Evolutionary conservation across 2,113 vertebrate species (phyloP).

Genomic region (Dipodomys ordii): DNA sequence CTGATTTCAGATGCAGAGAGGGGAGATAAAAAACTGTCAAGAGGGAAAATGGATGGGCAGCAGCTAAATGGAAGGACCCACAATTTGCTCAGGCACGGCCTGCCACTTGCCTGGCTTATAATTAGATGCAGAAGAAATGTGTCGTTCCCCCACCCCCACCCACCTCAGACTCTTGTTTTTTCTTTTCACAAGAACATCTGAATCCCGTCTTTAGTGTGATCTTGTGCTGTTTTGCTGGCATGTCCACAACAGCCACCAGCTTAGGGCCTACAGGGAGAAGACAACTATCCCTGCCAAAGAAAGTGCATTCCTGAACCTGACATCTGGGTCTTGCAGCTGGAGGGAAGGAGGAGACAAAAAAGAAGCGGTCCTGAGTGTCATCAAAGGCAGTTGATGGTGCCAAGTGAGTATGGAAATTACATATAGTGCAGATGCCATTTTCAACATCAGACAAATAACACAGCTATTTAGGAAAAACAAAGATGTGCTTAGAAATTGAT

Average conservation of each 20-base stretch:
- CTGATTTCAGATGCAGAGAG: constrained; percentile 67
- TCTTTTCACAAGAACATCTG: constrained; percentile 72
- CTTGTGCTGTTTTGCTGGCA: constrained; percentile 70
- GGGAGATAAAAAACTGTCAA: constrained; percentile 72
- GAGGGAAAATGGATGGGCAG: constrained; percentile 65
- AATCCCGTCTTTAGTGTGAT: constrained; percentile 68
- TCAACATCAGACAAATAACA: constrained; percentile 85
- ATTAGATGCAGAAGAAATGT: constrained; percentile 76
- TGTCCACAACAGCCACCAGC: constrained; percentile 79
- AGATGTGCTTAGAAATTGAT: constrained; percentile 87
- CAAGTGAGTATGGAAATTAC: constrained; percentile 88
- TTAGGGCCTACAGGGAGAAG: constrained; percentile 79
- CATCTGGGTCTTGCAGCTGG: constrained; percentile 90
- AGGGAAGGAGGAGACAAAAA: constrained; percentile 84
- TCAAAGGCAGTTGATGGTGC: constrained; percentile 87
- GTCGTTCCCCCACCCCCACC: constrained; percentile 42
- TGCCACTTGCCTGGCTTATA: constrained; percentile 71
- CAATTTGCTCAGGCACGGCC: constrained; percentile 66
- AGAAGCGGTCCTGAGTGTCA: constrained; percentile 86
- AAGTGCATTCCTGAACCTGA: constrained; percentile 83
- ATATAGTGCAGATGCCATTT: constrained; percentile 88
- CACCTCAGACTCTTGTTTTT: constrained; percentile 65
- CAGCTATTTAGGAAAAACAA: constrained; percentile 84
- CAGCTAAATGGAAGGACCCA: constrained; percentile 61
- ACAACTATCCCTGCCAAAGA: constrained; percentile 82